Evolutionary conservation across 2,888 invertebrate species (phyloP), one percentile per base, ranked within the genome.

Genomic region (Trichopria drosophilae): DNA sequence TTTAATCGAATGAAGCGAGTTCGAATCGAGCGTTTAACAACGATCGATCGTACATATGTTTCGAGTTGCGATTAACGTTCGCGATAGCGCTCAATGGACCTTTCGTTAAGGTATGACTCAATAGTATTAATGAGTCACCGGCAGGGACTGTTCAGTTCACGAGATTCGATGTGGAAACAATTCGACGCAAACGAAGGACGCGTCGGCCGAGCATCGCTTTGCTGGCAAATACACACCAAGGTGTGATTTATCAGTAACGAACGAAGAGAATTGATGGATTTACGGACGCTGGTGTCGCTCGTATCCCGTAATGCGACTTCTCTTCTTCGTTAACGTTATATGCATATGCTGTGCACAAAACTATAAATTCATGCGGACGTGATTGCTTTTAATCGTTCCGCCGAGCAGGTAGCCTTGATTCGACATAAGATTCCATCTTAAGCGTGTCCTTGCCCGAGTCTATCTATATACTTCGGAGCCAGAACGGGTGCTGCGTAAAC

Each of bases 331-430:
- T n/a, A n/a, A n/a, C n/a, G n/a, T n/a, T n/a, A n/a, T n/a, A n/a
- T n/a, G n/a, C n/a, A n/a, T n/a, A n/a, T n/a, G n/a, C n/a, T n/a
- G n/a, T 12, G 6, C 22, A 12, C 34, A 24, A 19, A 42, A 28
- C 32, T 34, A 43, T 48, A 48, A 40, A 49, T 41, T 32, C 44
- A 32, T 39, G 6, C 10, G 18, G 13, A 7, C 39, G 45, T 49
- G 45, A 49, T 53, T 49, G 41, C 41, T 49, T 49, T 53, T 53
- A 49, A 53, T 53, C 49, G 49, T 31, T 22, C 28, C 29, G 20
- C 34, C 9, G 18, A 12, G 29, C 9, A 3, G 9, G 22, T n/a
- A 18, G 28, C 52, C 43, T 47, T 47, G 35, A 24, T 6, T 20
- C 36, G 15, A 36, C 29, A 29, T 43, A 48, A 47, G 48, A 28